Evolutionary conservation across 2,797 vertebrate species (phyloP), one percentile per base, ranked within the genome.

Genomic region (Lepilemur ruficaudatus): DNA sequence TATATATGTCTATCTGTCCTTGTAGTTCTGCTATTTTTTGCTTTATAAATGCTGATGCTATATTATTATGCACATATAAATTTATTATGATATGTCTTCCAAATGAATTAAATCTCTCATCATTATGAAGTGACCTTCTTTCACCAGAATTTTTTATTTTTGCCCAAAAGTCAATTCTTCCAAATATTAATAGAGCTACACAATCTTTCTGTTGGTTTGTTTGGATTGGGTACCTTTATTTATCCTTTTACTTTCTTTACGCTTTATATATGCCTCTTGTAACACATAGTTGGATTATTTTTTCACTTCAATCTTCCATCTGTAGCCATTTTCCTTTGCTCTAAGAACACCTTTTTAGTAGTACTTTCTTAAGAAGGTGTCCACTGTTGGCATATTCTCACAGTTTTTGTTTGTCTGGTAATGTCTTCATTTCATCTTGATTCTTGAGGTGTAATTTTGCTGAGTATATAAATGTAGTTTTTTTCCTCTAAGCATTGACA

Each of bases 81-180:
- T 72, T 70, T 30, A 48, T 59, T 46, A 73, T 43, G 4, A 14
- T 38, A n/a, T 46, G 25, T 82, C 57, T 84, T 88, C 22, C 14
- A 89, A 22, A 46, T 85, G 12, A 92, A 83, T 41, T 75, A 92
- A 92, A 75, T 61, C 57, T 89, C 89, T 93, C 38, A 91, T 91
- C 41, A 95, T 61, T 84, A 72, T 90, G 28, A 70, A 87, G 17
- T 28, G n/a, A 92, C 1, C 25, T 35, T 65, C 30, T 38, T 52
- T 92, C 4, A 67, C 55, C 20, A 57, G 38, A 50, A 28, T 61
- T 38, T 52, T 61, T 80, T 23, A 18, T 79, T 75, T 89, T 69
- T 57, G 13, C 18, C 55, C 13, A 86, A 55, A 82, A 30, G 6
- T 72, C 22, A 78, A 46, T 50, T 23, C n/a, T 89, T n/a, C 55